Evolutionary conservation across 2,797 vertebrate genomes (phyloP), one percentile per base, ranked within the genome.

Genomic region (Sebastes jordani): DNA sequence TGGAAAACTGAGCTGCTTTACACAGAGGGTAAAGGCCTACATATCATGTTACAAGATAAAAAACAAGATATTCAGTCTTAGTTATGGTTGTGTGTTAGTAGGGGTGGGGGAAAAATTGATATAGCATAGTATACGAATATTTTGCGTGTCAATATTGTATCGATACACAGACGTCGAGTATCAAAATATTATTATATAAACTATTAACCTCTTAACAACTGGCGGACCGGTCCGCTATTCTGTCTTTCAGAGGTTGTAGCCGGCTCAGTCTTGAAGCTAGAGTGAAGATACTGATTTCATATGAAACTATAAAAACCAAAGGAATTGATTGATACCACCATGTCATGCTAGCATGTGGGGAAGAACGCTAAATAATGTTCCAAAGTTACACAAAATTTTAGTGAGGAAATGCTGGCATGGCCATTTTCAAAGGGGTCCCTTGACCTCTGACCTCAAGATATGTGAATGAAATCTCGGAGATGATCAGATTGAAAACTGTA

Each of bases 131-230:
- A 49, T 49, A n/a, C 7, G 46, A 49, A 49, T 46, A 20, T 46
- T 49, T 20, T 49, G 18, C 7, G 46, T 4, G 18, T 1, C 1
- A 52, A 52, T 52, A 9, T 52, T 52, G 8, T 52, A 10, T 52
- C 46, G 8, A 52, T 52, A 52, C 46, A 52, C 46, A 52, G 1
- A n/a, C 18, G 8, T 52, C 0, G 18, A n/a, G 46, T 52, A n/a
- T 52, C 18, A 20, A n/a, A 20, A 52, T 52, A 0, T 0, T n/a
- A 52, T n/a, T n/a, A 52, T n/a, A 9, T 52, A n/a, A 9, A 52
- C 46, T 52, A 52, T 0, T n/a, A 52, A 52, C 18, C 18, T 52
- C 46, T 52, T 52, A 2, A 52, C 46, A 52, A 52, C 4, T 52
- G 18, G 46, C 7, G 7, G 18, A 52, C 18, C 18, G 0, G 18